Conservation (phyloP, 2,113 vertebrate genomes). For the Eleginops maclovinus region DNA sequence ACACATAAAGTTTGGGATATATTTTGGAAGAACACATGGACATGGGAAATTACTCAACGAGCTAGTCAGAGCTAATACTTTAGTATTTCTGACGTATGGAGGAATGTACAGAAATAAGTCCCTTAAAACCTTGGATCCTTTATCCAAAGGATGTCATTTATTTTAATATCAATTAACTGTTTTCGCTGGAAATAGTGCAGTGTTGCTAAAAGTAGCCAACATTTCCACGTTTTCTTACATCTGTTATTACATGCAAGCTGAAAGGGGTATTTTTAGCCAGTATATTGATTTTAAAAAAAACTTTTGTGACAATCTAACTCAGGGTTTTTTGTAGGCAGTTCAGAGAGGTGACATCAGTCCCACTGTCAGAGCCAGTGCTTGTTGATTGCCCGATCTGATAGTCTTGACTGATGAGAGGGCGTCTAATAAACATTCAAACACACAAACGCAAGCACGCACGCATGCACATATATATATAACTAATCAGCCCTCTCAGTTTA, state of each 20-base stretch:
- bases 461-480: neutral
- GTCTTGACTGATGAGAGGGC: conserved; percentile 39
- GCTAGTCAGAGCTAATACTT: conserved; percentile 12
- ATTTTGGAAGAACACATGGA: neutral
- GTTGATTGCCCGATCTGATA: conserved; percentile 56
- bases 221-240: conserved; percentile 26
- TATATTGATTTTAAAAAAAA: conserved; percentile 17
- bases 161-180: neutral
- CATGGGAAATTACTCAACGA: neutral
- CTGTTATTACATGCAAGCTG: conserved; percentile 7
- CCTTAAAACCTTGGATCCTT: conserved; percentile 26
- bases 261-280: neutral
- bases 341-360: conserved; percentile 35
- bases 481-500: conserved; percentile 7
- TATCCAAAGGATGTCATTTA: too few species aligned
- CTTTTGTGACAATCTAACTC: conserved; percentile 19
- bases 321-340: conserved; percentile 36
- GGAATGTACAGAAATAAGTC: conserved; percentile 24
- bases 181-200: neutral
- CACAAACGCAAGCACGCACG: neutral
- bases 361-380: conserved; percentile 55
- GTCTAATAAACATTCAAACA: conserved; percentile 27
- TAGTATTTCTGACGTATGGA: conserved; percentile 20
- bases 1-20: neutral
- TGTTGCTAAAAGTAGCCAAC: conserved; percentile 9